phyloP scores from a whole-genome alignment of 2,797 vertebrate genomes.

The Muraenolepis orangiensis region DNA sequence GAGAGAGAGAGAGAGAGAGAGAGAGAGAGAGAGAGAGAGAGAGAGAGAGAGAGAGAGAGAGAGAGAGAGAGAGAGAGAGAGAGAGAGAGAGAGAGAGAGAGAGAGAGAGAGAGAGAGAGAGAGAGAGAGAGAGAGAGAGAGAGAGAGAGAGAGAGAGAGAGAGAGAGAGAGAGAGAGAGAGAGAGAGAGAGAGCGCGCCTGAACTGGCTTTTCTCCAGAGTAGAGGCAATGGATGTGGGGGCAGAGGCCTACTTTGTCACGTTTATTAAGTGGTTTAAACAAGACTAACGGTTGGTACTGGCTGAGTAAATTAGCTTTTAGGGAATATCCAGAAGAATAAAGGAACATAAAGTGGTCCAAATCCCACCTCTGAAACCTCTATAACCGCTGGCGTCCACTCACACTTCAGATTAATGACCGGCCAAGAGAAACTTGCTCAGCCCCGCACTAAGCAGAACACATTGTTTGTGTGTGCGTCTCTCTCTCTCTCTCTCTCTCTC shows the following conservation, averaged over 20 bases:
- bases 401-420: conserved; percentile 41
- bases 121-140: conserved; percentile 17
- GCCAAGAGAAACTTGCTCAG: conserved; percentile 21
- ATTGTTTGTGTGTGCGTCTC: conserved; percentile 41
- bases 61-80: not conserved
- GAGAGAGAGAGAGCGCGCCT: conserved; percentile 13
- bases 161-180: conserved; percentile 8
- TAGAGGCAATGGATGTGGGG: not conserved
- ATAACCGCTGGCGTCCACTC: conserved; percentile 24
- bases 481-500: too few species aligned
- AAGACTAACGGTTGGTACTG: conserved; percentile 30
- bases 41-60: conserved; percentile 12
- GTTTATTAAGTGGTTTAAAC: conserved; percentile 47
- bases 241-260: conserved; percentile 53
- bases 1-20: not conserved
- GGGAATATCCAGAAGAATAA: conserved; percentile 37
- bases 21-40: conserved; percentile 11
- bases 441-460: not conserved
- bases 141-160: not conserved
- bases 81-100: not conserved
- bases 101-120: conserved; percentile 21
- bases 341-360: conserved; percentile 29
- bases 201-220: conserved; percentile 35
- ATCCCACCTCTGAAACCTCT: conserved; percentile 31
- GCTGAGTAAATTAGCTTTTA: conserved; percentile 31